phyloP scores from a whole-genome alignment of 2,888 invertebrate genomes.

The Amphipyra berbera region DNA sequence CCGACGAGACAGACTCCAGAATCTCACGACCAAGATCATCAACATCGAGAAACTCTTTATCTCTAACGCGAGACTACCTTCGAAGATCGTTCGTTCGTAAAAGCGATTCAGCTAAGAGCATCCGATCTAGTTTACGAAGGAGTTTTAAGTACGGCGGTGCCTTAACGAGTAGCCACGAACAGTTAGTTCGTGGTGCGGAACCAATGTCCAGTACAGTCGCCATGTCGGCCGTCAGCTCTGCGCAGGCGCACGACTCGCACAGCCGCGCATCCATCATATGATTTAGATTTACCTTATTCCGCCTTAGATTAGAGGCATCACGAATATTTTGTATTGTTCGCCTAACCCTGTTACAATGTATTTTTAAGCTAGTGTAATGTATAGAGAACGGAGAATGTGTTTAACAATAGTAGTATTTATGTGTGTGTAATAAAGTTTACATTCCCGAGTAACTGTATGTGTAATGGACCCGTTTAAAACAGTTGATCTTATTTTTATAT shows the following conservation, averaged over 20 bases:
- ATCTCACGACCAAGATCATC: slow-evolving; percentile 65
- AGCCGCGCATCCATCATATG: slow-evolving; percentile 83
- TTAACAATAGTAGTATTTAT: slow-evolving; percentile 23
- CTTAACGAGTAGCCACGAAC: slow-evolving; percentile 88
- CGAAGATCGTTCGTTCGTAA: slow-evolving; percentile 82
- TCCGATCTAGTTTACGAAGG: slow-evolving; percentile 81
- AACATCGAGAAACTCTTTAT: slow-evolving; percentile 75
- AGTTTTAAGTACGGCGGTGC: slow-evolving; percentile 83
- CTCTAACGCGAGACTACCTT: slow-evolving; percentile 78
- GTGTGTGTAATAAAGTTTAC: slow-evolving; percentile 18
- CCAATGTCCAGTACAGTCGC: slow-evolving; percentile 89
- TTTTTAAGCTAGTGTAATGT: slow-evolving; percentile 32
- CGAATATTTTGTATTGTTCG: slow-evolving; percentile 32
- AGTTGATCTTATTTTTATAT: slow-evolving; percentile 13
- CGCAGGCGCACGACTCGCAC: slow-evolving; percentile 68
- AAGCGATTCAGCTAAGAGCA: slow-evolving; percentile 83
- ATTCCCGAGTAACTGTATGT: slow-evolving; percentile 21
- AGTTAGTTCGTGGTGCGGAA: slow-evolving; percentile 90
- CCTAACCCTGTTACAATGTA: slow-evolving; percentile 50
- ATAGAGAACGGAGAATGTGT: slow-evolving; percentile 8
- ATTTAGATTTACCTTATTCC: slow-evolving; percentile 62
- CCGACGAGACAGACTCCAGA: slow-evolving; percentile 76
- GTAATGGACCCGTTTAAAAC: slow-evolving; percentile 24
- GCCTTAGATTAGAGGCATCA: slow-evolving; percentile 28
- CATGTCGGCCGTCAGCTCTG: slow-evolving; percentile 81